Conservation (phyloP, 1,140 invertebrate genomes). For the Micrasema longulum region DNA sequence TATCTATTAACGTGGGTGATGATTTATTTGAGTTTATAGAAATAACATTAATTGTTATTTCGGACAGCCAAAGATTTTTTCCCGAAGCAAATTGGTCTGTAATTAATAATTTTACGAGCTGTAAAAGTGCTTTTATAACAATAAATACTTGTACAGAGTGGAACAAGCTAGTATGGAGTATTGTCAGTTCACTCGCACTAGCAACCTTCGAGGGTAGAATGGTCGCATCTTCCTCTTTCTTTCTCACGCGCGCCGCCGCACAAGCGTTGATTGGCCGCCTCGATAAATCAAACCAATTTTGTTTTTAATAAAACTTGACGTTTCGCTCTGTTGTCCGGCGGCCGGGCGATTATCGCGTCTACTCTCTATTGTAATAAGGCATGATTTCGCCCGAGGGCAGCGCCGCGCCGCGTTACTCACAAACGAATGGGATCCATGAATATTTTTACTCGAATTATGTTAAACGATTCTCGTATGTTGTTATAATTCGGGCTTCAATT, state of each 20-base stretch:
- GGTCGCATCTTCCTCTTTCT: constrained; percentile 29
- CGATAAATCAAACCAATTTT: constrained; percentile 56
- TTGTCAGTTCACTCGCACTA: constrained; percentile 22
- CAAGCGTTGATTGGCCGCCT: constrained; percentile 52
- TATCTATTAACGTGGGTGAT: no score
- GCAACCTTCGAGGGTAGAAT: neutral
- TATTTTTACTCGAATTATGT: constrained; percentile 51
- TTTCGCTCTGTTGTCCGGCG: constrained; percentile 40
- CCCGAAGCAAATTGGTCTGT: constrained; percentile 21
- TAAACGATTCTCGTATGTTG: constrained; percentile 45
- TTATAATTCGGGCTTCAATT: constrained; percentile 42
- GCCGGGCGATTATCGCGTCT: constrained; percentile 38
- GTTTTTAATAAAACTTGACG: constrained; percentile 54
- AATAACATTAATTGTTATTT: no score
- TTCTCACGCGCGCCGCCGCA: constrained; percentile 33
- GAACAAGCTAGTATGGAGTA: constrained; percentile 43
- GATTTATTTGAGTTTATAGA: no score
- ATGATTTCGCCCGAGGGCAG: constrained; percentile 28
- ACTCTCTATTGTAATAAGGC: constrained; percentile 38
- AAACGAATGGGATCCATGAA: constrained; percentile 38
- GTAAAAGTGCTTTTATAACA: constrained; percentile 31
- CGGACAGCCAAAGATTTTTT: no score
- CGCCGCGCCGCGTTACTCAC: constrained; percentile 13
- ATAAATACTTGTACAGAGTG: constrained; percentile 23
- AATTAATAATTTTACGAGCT: constrained; percentile 42